Evolutionary conservation across 1,140 invertebrate genomes (phyloP), one percentile per base, ranked within the genome.

Genomic region (Liolophura sinensis): DNA sequence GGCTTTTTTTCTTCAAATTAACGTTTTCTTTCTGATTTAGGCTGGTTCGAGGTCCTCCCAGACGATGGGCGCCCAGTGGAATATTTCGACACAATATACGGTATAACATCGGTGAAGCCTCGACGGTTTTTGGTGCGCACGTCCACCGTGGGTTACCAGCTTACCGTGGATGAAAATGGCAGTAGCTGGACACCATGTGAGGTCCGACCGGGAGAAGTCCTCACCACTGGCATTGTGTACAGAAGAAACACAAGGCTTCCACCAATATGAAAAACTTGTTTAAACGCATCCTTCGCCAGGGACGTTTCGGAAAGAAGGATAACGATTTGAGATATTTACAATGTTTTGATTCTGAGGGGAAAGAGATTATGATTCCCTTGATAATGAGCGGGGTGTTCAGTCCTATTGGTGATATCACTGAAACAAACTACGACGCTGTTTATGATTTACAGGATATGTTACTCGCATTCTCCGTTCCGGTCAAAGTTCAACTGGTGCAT

Each of bases 311-410:
- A 27, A 74, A 73, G 56, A 73, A 73, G 25, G 49, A 52, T 52
- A 73, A 79, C 62, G 79, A 81, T n/a, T 56, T 81, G 24, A 78
- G 78, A 63, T 81, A 81, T 67, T 63, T 81, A 20, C 79, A 81
- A 65, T 81, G 79, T 51, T 79, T 76, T 63, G 75, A 80, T 58
- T 22, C 50, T 52, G 58, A 67, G 1, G 73, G 71, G 25, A 66
- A 67, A 24, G 79, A 81, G 65, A 73, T 79, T 11, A 81, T 80
- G 78, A 73, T 81, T 25, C 78, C 79, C 20, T 63, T 81, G n/a
- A 78, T 79, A 50, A 78, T 79, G 77, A 73, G 75, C 11, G 79
- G 79, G 15, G 73, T 81, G 11, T 81, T 81, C 68, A 81, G 79
- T 70, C 79, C 79, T 11, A 73, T 81, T 15, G 79, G 78, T 4